Conservation (phyloP, 2,113 vertebrate species). For the Pollachius pollachius region DNA sequence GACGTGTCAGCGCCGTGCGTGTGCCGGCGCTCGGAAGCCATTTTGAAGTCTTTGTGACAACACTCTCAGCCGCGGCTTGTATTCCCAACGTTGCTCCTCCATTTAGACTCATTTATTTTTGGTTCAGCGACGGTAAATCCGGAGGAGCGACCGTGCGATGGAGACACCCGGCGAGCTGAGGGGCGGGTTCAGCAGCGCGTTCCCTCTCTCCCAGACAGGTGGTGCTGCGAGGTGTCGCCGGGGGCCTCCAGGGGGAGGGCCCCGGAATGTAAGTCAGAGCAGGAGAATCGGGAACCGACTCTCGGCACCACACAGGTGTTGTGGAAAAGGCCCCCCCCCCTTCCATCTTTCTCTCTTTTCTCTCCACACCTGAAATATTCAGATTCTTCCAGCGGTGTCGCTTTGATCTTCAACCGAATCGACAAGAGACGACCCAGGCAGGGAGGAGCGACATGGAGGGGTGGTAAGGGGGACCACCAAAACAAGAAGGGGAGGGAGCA, state of each 20-base stretch:
- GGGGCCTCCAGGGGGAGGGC: conserved; percentile 69
- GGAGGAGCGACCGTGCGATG: conserved; percentile 33
- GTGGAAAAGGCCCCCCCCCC: conserved; percentile 48
- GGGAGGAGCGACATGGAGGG: conserved; percentile 1
- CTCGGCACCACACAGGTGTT: conserved; percentile 72
- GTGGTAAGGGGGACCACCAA: conserved; percentile 65
- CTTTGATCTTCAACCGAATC: conserved; percentile 76
- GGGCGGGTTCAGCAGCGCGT: conserved; percentile 60
- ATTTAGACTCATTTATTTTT: conserved; percentile 79
- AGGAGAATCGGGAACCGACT: conserved; percentile 66
- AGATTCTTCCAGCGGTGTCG: conserved; percentile 67
- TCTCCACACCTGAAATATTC: conserved; percentile 80
- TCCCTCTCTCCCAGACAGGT: conserved; percentile 72
- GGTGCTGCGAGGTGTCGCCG: conserved; percentile 67
- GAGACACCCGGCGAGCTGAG: conserved; percentile 21
- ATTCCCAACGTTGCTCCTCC: conserved; percentile 75
- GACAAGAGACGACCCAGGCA: conserved; percentile 59
- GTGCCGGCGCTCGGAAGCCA: conserved; percentile 33
- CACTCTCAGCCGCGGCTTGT: conserved; percentile 46
- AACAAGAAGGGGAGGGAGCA: conserved; percentile 76
- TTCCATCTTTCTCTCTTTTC: conserved; percentile 12
- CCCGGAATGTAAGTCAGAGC: conserved; percentile 55
- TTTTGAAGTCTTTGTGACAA: conserved; percentile 51
- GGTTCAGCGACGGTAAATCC: conserved; percentile 72
- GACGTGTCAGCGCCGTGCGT: conserved; percentile 41